Percentiles rank a stretch among this genome's conserved stretches.
phyloP scores from a whole-genome alignment of 1,140 invertebrate species.

The Leptinotarsa defecta region DNA sequence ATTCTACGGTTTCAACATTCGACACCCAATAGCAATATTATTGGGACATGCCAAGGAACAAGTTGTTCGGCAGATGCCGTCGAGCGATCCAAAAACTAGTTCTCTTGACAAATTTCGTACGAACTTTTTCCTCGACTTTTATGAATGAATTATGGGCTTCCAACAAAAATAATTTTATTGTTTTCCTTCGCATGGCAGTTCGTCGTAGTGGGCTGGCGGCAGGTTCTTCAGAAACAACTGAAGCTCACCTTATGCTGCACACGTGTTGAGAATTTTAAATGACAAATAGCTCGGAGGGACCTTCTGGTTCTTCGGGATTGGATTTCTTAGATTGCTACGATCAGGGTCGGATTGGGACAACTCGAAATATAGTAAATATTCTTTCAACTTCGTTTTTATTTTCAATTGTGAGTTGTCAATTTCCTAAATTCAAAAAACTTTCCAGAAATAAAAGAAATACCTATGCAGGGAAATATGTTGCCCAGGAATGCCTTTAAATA shows the following conservation, averaged over 20 bases:
- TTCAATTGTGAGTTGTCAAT: too few relatives aligned
- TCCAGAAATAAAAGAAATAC: too few relatives aligned
- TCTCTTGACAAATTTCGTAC: slow-evolving; percentile 27
- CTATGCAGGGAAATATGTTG: too few relatives aligned
- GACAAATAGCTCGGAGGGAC: slow-evolving; percentile 19
- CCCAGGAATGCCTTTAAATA: too few relatives aligned
- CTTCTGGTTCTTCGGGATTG: slow-evolving; percentile 13
- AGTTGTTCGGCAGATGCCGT: slow-evolving; percentile 22
- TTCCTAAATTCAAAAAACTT: too few relatives aligned
- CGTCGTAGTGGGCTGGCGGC: slow-evolving; percentile 11
- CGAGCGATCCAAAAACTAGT: slow-evolving; percentile 25
- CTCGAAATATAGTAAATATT: too few relatives aligned
- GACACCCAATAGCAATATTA: neutral
- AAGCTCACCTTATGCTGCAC: slow-evolving; percentile 26
- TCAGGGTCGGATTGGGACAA: neutral
- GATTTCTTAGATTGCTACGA: slow-evolving; percentile 4
- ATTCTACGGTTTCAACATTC: neutral
- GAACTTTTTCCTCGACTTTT: slow-evolving; percentile 17
- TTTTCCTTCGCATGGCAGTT: slow-evolving; percentile 8
- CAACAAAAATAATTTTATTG: slow-evolving; percentile 27
- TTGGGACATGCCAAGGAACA: slow-evolving; percentile 12
- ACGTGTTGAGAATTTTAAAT: slow-evolving; percentile 27
- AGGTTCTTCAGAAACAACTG: slow-evolving; percentile 22
- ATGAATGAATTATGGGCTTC: slow-evolving; percentile 24
- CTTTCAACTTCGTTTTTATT: too few relatives aligned